Evolutionary conservation across 1,140 invertebrate genomes (phyloP), one percentile per base, ranked within the genome.

Genomic region (Bombus superbus): DNA sequence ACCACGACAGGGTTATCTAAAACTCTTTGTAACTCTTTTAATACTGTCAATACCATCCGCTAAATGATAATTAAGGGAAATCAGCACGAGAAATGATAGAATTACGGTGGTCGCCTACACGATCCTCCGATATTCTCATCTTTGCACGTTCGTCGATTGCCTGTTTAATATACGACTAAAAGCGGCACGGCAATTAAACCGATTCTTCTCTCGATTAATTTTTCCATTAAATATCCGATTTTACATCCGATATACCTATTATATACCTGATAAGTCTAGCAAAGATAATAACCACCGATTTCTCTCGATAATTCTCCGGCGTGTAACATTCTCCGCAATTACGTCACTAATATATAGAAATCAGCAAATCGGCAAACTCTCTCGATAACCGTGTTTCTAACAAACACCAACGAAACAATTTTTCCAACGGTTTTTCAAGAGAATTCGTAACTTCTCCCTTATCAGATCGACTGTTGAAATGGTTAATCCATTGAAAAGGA

Each of bases 1-100:
- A 86, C 76, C 86, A 81, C 86, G 81, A 86, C 81, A 88, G 80
- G 84, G 81, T 84, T 81, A 84, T 87, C 88, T 91, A 90, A 62
- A 64, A 91, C 86, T 91, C 90, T 91, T 91, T 90, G 90, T 89
- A 91, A 91, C 87, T 85, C 85, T 90, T 89, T 90, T 91, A 91
- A 91, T 91, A 91, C 90, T 91, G 90, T 90, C 90, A 83, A 90
- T 81, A 78, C 69, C 85, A 69, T 78, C 32, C 83, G 76, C 57
- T 66, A 68, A 68, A 68, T 53, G n/a, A 73, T 73, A 59, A 72
- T 44, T 35, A 86, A 78, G 32, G 75, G 78, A 64, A 79, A 71
- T 47, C 57, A 44, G 57, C 47, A 35, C 35, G 40, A 78, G 75
- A 47, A 47, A 59, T 42, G n/a, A 18, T 40, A 53, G 40, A 73